Conservation (phyloP, 2,113 vertebrate genomes). For the Elephas maximus region DNA sequence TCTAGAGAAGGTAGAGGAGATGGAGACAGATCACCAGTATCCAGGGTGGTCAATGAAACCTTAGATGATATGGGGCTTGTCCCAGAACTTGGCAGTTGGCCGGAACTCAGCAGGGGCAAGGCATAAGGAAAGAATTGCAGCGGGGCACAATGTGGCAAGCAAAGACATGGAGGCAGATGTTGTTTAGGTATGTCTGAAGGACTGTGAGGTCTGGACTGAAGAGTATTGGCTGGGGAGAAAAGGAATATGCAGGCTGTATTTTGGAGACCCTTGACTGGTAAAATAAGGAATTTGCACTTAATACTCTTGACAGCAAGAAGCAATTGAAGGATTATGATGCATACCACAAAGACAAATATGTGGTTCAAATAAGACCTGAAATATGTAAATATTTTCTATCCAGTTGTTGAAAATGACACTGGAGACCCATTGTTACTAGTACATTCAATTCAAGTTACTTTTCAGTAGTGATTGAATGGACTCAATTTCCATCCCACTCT, state of each 20-base stretch:
- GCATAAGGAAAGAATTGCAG: accelerated
- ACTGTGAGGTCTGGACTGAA: not conserved
- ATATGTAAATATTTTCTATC: slow-evolving; percentile 71
- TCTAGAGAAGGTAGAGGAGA: not conserved
- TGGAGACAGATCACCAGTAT: not conserved
- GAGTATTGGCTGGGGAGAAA: not conserved
- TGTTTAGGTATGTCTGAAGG: not conserved
- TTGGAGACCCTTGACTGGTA: slow-evolving; percentile 21
- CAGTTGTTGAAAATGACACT: slow-evolving; percentile 57
- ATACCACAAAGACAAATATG: slow-evolving; percentile 57
- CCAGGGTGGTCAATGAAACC: not conserved
- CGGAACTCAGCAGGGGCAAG: not conserved
- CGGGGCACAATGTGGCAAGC: not conserved
- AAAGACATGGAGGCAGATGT: not conserved
- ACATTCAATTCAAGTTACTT: not conserved
- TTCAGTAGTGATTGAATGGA: not conserved
- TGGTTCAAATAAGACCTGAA: slow-evolving; percentile 36
- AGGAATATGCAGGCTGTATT: not conserved
- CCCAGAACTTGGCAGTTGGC: not conserved
- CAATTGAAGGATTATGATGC: slow-evolving; percentile 55
- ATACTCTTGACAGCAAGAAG: slow-evolving; percentile 63
- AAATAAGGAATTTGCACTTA: slow-evolving; percentile 53
- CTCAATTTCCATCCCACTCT: not conserved
- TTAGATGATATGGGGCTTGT: not conserved
- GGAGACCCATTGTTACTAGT: not conserved